These are phyloP conservation scores for Agrypnus murinus DNA, from an alignment of 2,888 invertebrate genomes.

Conservation along the genomic window DNA sequence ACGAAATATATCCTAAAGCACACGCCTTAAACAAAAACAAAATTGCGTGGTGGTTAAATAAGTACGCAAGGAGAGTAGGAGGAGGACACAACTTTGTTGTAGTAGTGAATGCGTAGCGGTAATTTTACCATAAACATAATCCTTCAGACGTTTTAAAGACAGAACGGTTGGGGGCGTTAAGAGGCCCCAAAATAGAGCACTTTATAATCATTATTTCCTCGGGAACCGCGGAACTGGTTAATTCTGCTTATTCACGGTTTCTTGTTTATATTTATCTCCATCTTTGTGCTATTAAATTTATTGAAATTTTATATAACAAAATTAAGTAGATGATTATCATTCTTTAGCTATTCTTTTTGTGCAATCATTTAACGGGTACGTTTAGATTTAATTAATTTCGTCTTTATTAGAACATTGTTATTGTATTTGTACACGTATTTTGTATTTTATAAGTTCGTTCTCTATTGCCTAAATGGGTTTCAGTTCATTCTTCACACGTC, in stretches of 20 bases:
- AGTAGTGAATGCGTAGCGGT: conserved; percentile 28
- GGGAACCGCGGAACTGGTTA: conserved; percentile 42
- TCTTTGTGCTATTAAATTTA: conserved; percentile 29
- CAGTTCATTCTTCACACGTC: too few species aligned
- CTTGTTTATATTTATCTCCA: conserved; percentile 42
- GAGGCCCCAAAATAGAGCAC: conserved; percentile 42
- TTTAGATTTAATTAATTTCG: too few species aligned
- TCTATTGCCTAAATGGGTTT: too few species aligned
- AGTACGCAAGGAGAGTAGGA: conserved; percentile 15
- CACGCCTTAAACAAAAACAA: conserved; percentile 7
- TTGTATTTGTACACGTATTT: too few species aligned
- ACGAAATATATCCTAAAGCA: background rate
- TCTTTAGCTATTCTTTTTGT: too few species aligned
- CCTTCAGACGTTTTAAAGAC: conserved; percentile 46
- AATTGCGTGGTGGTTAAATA: conserved; percentile 14
- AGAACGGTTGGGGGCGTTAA: conserved; percentile 42
- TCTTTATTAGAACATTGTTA: too few species aligned
- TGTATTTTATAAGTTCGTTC: too few species aligned
- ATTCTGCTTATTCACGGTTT: conserved; percentile 42
- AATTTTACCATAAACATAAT: conserved; percentile 44
- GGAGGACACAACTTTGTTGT: conserved; percentile 11
- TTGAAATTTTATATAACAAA: conserved; percentile 15
- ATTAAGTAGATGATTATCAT: too few species aligned
- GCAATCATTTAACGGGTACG: too few species aligned
- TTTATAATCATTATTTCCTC: conserved; percentile 46